phyloP scores from a whole-genome alignment of 2,888 invertebrate genomes.

The Drosophila koepferae region DNA sequence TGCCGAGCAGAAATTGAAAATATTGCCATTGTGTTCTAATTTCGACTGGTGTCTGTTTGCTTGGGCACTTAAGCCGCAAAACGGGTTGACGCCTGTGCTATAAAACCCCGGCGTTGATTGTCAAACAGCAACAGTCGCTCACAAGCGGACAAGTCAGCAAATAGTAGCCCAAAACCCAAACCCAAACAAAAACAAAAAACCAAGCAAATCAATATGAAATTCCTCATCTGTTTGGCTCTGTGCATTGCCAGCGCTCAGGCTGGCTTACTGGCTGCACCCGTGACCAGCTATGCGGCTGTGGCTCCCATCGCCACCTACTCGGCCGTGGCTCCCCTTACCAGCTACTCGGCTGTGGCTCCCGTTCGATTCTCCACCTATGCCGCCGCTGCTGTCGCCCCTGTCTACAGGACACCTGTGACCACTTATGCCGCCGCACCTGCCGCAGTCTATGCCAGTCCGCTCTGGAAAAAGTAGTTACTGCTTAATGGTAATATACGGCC shows the following conservation, averaged over 20 bases:
- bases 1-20: constrained; percentile 42
- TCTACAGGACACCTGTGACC: constrained; percentile 41
- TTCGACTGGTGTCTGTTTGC: constrained; percentile 3
- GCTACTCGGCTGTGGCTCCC: constrained; percentile 38
- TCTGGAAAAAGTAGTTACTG: constrained; percentile 33
- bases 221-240: constrained; percentile 39
- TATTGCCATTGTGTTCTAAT: constrained; percentile 46
- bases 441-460: constrained; percentile 17
- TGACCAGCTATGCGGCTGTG: constrained; percentile 43
- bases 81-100: constrained; percentile 44
- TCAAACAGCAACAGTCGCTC: constrained; percentile 31
- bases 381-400: constrained; percentile 7
- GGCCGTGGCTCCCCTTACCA: constrained; percentile 36
- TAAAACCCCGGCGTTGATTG: constrained; percentile 33
- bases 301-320: constrained; percentile 43
- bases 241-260: constrained; percentile 45
- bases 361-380: constrained; percentile 19
- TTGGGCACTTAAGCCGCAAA: constrained; percentile 37
- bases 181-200: constrained; percentile 16
- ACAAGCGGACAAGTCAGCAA: constrained; percentile 27
- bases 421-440: constrained; percentile 36
- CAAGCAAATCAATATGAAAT: constrained; percentile 46
- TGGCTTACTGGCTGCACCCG: constrained; percentile 39
- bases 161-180: background rate
- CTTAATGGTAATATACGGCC: background rate